Evolutionary conservation across 1,140 invertebrate species (phyloP), one percentile per base, ranked within the genome.

Genomic region (Pseudobourletiella spinata): DNA sequence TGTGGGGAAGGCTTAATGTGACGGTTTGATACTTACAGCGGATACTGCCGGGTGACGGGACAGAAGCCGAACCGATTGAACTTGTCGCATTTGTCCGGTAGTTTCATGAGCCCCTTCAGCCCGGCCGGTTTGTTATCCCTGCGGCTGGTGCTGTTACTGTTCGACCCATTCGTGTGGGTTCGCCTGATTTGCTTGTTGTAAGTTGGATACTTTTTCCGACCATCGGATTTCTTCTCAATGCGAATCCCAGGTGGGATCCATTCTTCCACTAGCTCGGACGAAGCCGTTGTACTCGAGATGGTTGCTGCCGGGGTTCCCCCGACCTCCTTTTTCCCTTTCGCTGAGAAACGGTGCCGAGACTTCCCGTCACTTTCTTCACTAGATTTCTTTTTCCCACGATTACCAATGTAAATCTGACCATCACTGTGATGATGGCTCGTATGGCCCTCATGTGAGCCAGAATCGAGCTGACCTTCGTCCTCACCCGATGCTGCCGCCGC

Each of bases 31-130:
- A 56, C 65, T 70, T 61, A 70, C 68, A 63, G 18, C 2, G 68
- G 68, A 39, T 70, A 70, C 20, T 65, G 57, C 14, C 63, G 43
- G 1, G 59, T 65, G 14, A 70, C 60, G 0, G 65, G 65, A 56
- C 68, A 70, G 35, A 70, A 70, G 3, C 68, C 68, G 59, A 63
- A 70, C 35, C 63, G 26, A 26, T 67, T 59, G 42, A 70, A 70
- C 51, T 69, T 66, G 3, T 67, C 65, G 57, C 68, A 70, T n/a
- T 65, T 65, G 29, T 48, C 22, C 11, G 68, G 68, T 1, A 65
- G 29, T 26, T 39, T 32, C 29, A 55, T 55, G 16, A 35, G 3
- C 4, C 52, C 52, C 26, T 55, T 55, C n/a, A 32, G 52, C 3
- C 3, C 50, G 22, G 22, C 6, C 8, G 8, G 18, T 4, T 4